Conservation (phyloP, 2,888 invertebrate species). For the Eupithecia insigniata region DNA sequence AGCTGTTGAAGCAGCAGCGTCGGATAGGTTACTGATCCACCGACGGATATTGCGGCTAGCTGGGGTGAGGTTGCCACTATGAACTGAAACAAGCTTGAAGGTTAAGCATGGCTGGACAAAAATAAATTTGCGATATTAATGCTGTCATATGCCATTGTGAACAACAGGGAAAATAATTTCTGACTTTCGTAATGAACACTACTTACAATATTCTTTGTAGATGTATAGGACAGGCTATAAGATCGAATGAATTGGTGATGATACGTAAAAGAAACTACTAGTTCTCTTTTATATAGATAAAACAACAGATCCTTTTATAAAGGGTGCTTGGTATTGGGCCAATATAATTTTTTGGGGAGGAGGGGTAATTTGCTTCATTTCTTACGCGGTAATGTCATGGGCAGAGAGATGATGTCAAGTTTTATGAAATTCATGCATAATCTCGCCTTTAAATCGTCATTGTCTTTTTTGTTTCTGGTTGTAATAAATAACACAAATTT, state of each 20-base stretch:
- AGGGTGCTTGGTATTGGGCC: too few relatives aligned
- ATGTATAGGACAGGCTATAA: too few relatives aligned
- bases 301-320: too few relatives aligned
- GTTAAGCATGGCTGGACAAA: neutral
- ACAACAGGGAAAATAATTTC: neutral
- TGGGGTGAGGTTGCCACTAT: conserved; percentile 30
- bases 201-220: neutral
- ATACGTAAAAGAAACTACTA: neutral
- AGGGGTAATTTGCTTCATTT: too few relatives aligned
- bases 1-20: conserved; percentile 33
- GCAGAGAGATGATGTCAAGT: too few relatives aligned
- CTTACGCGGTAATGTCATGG: too few relatives aligned
- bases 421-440: too few relatives aligned
- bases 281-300: neutral
- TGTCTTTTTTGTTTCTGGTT: too few relatives aligned
- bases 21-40: conserved; percentile 32
- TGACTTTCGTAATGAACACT: neutral
- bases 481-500: too few relatives aligned
- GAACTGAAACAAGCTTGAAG: conserved; percentile 23
- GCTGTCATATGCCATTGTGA: neutral
- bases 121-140: neutral
- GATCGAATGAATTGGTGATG: neutral
- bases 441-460: too few relatives aligned
- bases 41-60: conserved; percentile 29
- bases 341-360: too few relatives aligned